A percentile compares a stretch with the other conserved stretches of the same genome.
phyloP scores from a whole-genome alignment of 1,140 invertebrate genomes.

The Cydia pomonella region DNA sequence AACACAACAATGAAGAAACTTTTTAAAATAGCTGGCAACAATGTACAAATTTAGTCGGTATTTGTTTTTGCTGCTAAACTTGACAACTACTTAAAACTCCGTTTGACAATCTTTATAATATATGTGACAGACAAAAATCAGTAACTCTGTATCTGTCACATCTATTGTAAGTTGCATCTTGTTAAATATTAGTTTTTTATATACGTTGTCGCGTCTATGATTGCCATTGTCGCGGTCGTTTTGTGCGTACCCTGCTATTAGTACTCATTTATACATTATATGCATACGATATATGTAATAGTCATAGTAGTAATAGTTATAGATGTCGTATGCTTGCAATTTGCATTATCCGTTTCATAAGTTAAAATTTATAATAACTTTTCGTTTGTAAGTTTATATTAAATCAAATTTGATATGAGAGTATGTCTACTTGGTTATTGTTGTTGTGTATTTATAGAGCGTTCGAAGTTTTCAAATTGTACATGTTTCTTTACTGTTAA shows the following conservation, averaged over 20 bases:
- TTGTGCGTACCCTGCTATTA: background rate
- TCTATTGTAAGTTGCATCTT: too few species aligned
- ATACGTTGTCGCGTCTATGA: too few species aligned
- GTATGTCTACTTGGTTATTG: slow-evolving; percentile 12
- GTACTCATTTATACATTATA: background rate
- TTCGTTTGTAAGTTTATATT: slow-evolving; percentile 26
- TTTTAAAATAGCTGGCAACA: too few species aligned
- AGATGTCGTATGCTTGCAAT: slow-evolving; percentile 16
- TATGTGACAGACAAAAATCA: too few species aligned
- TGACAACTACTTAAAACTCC: too few species aligned
- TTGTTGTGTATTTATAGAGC: slow-evolving; percentile 3
- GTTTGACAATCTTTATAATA: too few species aligned
- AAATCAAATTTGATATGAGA: slow-evolving; percentile 24
- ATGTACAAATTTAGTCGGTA: too few species aligned
- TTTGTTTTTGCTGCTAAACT: too few species aligned
- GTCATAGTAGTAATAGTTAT: slow-evolving; percentile 9
- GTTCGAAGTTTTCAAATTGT: background rate
- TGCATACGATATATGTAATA: slow-evolving; percentile 4
- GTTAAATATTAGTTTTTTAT: too few species aligned
- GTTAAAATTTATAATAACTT: slow-evolving; percentile 20
- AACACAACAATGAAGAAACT: too few species aligned
- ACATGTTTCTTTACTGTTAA: background rate
- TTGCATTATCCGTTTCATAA: slow-evolving; percentile 18
- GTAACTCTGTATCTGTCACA: too few species aligned
- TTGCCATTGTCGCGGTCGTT: background rate